Conservation (phyloP, 2,113 vertebrate genomes). For the Albula goreensis region DNA sequence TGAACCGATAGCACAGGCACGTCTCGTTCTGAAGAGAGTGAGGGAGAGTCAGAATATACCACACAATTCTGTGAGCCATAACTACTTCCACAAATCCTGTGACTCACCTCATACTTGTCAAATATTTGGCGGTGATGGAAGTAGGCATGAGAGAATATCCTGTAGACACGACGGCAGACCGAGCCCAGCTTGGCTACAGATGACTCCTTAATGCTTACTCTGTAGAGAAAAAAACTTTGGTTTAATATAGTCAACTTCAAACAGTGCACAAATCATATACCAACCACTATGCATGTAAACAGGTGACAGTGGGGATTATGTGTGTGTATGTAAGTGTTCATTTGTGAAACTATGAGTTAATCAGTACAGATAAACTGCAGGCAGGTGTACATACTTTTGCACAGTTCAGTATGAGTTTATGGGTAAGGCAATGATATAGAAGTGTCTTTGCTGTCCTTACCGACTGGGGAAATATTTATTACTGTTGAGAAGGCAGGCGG, state of each 20-base stretch:
- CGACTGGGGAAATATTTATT: conserved; percentile 99
- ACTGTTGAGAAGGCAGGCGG: conserved; percentile 98
- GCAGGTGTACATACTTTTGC: neutral
- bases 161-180: conserved; percentile 97
- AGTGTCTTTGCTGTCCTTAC: conserved; percentile 61
- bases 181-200: conserved; percentile 98
- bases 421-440: neutral
- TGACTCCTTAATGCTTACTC: conserved; percentile 99
- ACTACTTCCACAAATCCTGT: neutral
- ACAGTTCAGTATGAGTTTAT: neutral
- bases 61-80: neutral
- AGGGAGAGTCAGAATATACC: neutral
- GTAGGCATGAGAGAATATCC: conserved; percentile 99
- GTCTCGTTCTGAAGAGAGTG: conserved; percentile 83
- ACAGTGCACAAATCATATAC: neutral
- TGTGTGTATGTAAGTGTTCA: neutral
- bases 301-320: neutral
- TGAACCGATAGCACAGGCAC: conserved; percentile 98
- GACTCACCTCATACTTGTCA: conserved; percentile 95
- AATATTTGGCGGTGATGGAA: conserved; percentile 99
- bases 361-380: neutral
- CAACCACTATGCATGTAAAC: neutral
- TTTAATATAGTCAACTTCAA: neutral
- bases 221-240: conserved; percentile 52
- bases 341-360: too few relatives aligned